Evolutionary conservation across 2,797 vertebrate genomes (phyloP).

Genomic region (Falco concolor): DNA sequence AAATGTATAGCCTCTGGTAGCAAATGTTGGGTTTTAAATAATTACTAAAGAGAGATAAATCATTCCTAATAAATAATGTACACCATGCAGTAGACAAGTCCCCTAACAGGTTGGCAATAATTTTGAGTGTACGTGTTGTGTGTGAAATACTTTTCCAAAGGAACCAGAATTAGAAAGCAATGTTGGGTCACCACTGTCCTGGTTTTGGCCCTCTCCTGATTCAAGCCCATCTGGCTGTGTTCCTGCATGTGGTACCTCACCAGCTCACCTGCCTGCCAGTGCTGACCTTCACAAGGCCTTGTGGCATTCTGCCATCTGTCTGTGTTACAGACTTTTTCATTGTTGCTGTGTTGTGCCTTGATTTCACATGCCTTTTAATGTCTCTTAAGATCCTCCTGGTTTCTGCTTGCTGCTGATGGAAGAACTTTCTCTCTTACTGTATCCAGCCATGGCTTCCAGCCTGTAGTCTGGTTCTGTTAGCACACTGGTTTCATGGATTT

Average conservation of each 20-base stretch:
- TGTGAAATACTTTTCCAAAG: not conserved
- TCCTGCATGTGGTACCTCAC: not conserved
- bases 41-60: slow-evolving; percentile 9
- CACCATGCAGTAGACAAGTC: not conserved
- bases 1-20: not conserved
- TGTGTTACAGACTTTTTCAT: not conserved
- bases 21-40: slow-evolving; percentile 3
- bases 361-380: not conserved
- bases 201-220: not conserved
- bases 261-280: not conserved
- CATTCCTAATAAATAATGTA: slow-evolving; percentile 29
- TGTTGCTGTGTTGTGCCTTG: not conserved
- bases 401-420: not conserved
- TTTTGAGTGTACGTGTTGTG: not conserved
- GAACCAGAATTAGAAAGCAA: not conserved
- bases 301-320: not conserved
- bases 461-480: not conserved
- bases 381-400: not conserved
- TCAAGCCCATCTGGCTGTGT: not conserved
- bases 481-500: not conserved
- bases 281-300: not conserved
- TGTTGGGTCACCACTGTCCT: not conserved
- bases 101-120: not conserved
- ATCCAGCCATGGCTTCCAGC: not conserved
- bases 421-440: not conserved